Evolutionary conservation across 2,797 vertebrate species (phyloP), one percentile per base, ranked within the genome.

Genomic region (Gallinago nigripennis): DNA sequence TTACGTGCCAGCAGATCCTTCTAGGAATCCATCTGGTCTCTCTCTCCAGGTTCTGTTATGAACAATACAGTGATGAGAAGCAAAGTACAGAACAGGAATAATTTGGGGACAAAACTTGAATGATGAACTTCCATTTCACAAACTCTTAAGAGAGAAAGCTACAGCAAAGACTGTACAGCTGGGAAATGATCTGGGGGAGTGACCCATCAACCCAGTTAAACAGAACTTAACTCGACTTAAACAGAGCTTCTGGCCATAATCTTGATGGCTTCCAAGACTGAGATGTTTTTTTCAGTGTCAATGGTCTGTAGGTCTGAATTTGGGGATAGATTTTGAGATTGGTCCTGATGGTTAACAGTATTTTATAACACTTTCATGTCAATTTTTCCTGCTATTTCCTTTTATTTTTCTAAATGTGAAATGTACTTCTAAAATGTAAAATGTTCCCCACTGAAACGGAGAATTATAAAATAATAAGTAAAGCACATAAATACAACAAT

Each of bases 161-260:
- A 35, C 30, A 70, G 12, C 35, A 78, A 68, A 93, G 14, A 1
- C 0, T 0, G 9, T 37, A 39, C 25, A 23, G 61, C 12, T 60
- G 37, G 45, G 8, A 72, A 17, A 18, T 12, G 8, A 33, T 41
- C 20, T 61, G 14, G 5, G 25, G 5, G 25, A 76, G 18, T 19
- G 16, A 50, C 8, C 2, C n/a, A 14, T 24, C n/a, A 78, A 50
- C 3, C 1, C 6, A 69, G 54, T 75, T 75, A 75, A 83, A 50
- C 2, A 7, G 24, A 64, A 16, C 78, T 68, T 83, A 64, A 8
- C 5, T 3, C 31, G 19, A 86, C 12, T 70, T 53, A 61, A 85
- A 64, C 12, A 53, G 45, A 86, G 8, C 14, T 94, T 60, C 50
- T 75, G 61, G 30, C 27, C 41, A 11, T 64, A 68, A 21, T 51